These are phyloP conservation scores for Cephalotes varians DNA, from an alignment of 2,888 invertebrate genomes.

Conservation along the genomic window DNA sequence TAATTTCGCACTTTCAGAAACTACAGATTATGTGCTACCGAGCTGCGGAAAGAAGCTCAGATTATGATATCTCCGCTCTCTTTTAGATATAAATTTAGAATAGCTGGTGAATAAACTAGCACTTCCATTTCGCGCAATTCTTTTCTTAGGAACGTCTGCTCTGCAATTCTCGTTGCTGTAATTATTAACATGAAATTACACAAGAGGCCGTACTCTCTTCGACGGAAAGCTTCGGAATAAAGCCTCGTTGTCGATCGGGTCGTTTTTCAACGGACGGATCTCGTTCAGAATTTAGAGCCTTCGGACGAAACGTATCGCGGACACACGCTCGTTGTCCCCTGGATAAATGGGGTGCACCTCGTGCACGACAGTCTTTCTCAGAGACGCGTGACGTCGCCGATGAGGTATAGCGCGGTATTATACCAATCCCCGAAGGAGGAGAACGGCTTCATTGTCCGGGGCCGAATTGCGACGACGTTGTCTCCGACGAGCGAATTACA, in stretches of 20 bases:
- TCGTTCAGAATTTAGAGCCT: slow-evolving; percentile 21
- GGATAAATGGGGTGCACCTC: slow-evolving; percentile 54
- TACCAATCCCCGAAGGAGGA: slow-evolving; percentile 15
- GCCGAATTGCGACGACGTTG: slow-evolving; percentile 31
- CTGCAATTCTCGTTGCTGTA: background rate
- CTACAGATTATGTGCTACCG: background rate
- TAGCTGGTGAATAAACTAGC: background rate
- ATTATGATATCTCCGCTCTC: background rate
- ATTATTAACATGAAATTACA: background rate
- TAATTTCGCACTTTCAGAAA: slow-evolving; percentile 6
- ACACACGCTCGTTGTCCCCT: slow-evolving; percentile 48
- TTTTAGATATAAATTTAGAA: background rate
- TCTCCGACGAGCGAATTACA: slow-evolving; percentile 29
- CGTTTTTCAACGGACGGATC: background rate
- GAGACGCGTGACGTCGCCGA: slow-evolving; percentile 50
- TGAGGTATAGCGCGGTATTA: slow-evolving; percentile 27
- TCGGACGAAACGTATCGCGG: slow-evolving; percentile 5
- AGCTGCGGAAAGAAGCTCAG: background rate
- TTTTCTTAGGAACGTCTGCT: background rate
- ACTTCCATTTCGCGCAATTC: background rate
- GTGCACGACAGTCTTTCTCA: slow-evolving; percentile 46
- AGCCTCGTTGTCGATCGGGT: slow-evolving; percentile 6
- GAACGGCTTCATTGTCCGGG: slow-evolving; percentile 34
- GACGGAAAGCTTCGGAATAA: background rate
- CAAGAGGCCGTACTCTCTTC: background rate